Percentiles rank a stretch among this genome's conserved stretches.
These are phyloP conservation scores for Scaptomyza pallida DNA, from an alignment of 1,140 invertebrate genomes.

Conservation along the genomic window DNA sequence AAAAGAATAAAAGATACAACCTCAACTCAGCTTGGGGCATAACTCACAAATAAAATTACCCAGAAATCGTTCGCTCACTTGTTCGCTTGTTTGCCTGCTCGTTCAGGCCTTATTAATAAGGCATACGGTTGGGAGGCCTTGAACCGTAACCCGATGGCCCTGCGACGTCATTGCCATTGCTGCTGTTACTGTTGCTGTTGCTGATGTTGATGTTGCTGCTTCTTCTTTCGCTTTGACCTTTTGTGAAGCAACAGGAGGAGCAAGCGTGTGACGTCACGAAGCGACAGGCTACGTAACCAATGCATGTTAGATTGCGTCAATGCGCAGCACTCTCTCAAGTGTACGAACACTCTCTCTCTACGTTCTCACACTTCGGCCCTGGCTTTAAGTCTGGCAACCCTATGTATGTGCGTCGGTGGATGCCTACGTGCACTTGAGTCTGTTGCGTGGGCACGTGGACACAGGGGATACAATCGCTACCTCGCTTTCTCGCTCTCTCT, in stretches of 20 bases:
- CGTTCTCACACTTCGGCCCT: conserved; percentile 1
- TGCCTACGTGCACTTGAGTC: conserved; percentile 56
- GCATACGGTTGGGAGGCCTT: conserved; percentile 48
- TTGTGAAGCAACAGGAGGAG: conserved; percentile 67
- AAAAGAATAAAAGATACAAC: conserved; percentile 6
- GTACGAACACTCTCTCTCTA: conserved; percentile 16
- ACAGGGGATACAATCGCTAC: conserved; percentile 8
- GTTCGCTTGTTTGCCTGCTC: conserved; percentile 13
- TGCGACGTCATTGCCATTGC: conserved; percentile 50
- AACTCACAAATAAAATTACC: conserved; percentile 3
- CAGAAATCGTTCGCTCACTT: background rate
- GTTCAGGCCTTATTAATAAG: conserved; percentile 53
- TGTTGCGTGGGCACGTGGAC: conserved; percentile 62
- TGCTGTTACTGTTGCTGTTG: no score
- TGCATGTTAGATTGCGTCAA: conserved; percentile 56
- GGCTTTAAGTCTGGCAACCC: conserved; percentile 28
- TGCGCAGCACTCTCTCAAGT: conserved; percentile 49
- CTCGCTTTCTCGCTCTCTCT: background rate
- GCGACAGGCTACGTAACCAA: conserved; percentile 52
- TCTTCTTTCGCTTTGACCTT: conserved; percentile 49
- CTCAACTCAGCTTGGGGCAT: conserved; percentile 4
- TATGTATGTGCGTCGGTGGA: conserved; percentile 8
- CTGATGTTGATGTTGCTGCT: background rate
- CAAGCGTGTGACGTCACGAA: conserved; percentile 63
- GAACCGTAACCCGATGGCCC: conserved; percentile 50